These are phyloP conservation scores for Sarcoramphus papa DNA, from an alignment of 2,797 vertebrate genomes.

Conservation along the genomic window DNA sequence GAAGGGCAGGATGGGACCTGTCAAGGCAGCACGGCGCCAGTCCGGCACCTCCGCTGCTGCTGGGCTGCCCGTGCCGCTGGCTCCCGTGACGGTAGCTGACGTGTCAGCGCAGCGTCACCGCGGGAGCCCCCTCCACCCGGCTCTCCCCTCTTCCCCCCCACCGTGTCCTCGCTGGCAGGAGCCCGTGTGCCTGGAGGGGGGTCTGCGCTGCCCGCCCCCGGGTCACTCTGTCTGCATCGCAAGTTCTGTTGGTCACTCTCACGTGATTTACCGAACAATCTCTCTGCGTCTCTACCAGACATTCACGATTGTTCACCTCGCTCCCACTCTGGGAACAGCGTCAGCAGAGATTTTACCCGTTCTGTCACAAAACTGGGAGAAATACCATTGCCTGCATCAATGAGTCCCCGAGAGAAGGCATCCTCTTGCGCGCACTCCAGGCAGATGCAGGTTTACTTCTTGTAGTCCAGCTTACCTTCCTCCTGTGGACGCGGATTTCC, in stretches of 20 bases:
- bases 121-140: rapidly evolving
- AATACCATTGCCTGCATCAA: neutral
- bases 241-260: neutral
- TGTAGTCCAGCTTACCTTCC: neutral
- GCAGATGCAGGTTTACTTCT: neutral
- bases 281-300: neutral
- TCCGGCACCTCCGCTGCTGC: rapidly evolving
- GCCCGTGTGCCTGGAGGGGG: rapidly evolving
- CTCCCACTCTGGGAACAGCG: neutral
- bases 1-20: rapidly evolving
- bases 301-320: rapidly evolving
- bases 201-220: neutral
- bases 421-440: rapidly evolving
- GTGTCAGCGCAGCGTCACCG: rapidly evolving
- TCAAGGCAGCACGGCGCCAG: rapidly evolving
- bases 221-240: neutral
- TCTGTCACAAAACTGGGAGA: neutral
- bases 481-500: neutral
- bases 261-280: neutral
- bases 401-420: rapidly evolving
- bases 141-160: neutral
- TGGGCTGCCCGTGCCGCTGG: rapidly evolving
- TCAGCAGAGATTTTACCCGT: neutral
- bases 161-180: rapidly evolving
- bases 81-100: rapidly evolving